Percentiles rank a stretch among this genome's conserved stretches.
Evolutionary conservation across 2,113 vertebrate species (phyloP).

Genomic region (Elaphurus davidianus): DNA sequence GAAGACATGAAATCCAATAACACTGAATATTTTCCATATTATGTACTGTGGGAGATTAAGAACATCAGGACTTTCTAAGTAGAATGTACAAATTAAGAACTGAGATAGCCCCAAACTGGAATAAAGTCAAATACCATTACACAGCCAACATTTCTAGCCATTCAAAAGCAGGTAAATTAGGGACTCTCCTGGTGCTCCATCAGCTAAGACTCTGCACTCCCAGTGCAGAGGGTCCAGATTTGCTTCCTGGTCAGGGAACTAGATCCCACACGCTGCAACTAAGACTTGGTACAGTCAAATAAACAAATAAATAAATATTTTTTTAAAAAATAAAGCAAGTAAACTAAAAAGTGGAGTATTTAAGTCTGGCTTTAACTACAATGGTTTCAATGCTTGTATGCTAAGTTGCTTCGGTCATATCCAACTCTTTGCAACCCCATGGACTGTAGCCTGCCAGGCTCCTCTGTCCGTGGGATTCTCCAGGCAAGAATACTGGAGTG

Average conservation of each 20-base stretch:
- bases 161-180: neutral
- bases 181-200: neutral
- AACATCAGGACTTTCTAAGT: neutral
- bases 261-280: neutral
- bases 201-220: neutral
- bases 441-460: neutral
- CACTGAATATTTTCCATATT: neutral
- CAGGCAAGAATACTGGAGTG: neutral
- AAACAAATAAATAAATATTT: neutral
- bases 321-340: neutral
- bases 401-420: neutral
- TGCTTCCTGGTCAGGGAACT: neutral
- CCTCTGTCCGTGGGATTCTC: neutral
- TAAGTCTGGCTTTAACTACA: neutral
- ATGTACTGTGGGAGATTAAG: neutral
- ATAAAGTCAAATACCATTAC: neutral
- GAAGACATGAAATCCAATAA: neutral
- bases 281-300: neutral
- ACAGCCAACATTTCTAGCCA: neutral
- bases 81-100: neutral
- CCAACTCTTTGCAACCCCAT: neutral
- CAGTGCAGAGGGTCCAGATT: neutral
- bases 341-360: neutral
- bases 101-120: neutral
- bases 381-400: neutral